These are phyloP conservation scores for Heliothis peltigera DNA, from an alignment of 2,888 invertebrate genomes.

Conservation along the genomic window DNA sequence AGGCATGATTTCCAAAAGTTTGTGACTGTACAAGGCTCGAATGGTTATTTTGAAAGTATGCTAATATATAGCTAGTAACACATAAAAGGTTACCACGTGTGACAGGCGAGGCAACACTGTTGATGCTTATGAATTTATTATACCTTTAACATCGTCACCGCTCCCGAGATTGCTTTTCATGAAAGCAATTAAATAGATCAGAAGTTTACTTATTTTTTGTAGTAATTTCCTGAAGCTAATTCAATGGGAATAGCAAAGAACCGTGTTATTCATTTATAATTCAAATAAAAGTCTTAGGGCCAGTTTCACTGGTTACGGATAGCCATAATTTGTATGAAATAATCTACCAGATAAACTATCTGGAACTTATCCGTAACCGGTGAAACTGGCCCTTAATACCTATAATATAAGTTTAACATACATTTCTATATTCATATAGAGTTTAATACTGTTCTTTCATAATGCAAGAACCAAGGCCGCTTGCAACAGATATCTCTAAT, in stretches of 20 bases:
- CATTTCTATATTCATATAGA: too few species aligned
- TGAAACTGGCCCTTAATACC: too few species aligned
- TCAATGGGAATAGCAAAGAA: too few species aligned
- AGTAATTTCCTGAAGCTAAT: too few species aligned
- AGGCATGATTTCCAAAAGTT: slow-evolving; percentile 68
- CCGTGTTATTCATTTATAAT: too few species aligned
- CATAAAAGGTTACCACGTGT: slow-evolving; percentile 41
- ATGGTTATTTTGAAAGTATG: slow-evolving; percentile 53
- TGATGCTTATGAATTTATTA: slow-evolving; percentile 53
- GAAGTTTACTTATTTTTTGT: slow-evolving; percentile 1
- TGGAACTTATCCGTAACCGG: too few species aligned
- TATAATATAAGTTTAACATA: too few species aligned
- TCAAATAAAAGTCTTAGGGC: too few species aligned
- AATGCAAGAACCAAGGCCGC: slow-evolving; percentile 3
- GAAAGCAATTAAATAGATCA: slow-evolving; percentile 14
- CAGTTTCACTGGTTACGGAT: too few species aligned
- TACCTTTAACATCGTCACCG: slow-evolving; percentile 18
- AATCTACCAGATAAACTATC: too few species aligned
- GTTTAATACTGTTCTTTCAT: neutral
- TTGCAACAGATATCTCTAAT: slow-evolving; percentile 36
- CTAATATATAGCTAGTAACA: slow-evolving; percentile 31
- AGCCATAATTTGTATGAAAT: too few species aligned
- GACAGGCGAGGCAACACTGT: slow-evolving; percentile 51
- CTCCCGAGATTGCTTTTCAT: slow-evolving; percentile 17
- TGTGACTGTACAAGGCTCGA: slow-evolving; percentile 52